These are phyloP conservation scores for Gibbula magus DNA, from an alignment of 2,888 invertebrate genomes.

Conservation along the genomic window DNA sequence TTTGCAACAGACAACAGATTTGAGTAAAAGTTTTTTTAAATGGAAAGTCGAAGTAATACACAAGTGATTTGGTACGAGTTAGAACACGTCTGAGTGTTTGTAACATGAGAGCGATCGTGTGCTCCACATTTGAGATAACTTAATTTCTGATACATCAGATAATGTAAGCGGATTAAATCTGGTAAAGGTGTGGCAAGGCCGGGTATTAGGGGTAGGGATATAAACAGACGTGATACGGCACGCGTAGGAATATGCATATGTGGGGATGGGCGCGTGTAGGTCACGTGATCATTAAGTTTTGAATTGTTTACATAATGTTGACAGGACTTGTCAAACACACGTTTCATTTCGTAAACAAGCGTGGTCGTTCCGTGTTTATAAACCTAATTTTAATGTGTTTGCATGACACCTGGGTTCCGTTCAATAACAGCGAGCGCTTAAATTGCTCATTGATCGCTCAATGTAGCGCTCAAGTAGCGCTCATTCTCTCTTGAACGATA, in stretches of 20 bases:
- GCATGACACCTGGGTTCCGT: too few species aligned
- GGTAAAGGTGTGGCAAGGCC: not conserved
- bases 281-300: slow-evolving; percentile 1
- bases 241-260: not conserved
- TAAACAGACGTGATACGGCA: not conserved
- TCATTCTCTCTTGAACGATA: too few species aligned
- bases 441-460: too few species aligned
- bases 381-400: too few species aligned
- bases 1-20: too few species aligned
- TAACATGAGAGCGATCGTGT: not conserved
- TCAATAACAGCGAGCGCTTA: too few species aligned
- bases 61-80: not conserved
- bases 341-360: too few species aligned
- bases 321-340: not conserved
- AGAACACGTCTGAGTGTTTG: not conserved
- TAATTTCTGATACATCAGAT: not conserved
- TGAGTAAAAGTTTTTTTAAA: too few species aligned
- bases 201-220: not conserved
- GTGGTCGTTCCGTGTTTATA: too few species aligned
- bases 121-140: not conserved
- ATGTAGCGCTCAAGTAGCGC: too few species aligned
- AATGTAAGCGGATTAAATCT: not conserved
- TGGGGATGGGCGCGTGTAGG: not conserved
- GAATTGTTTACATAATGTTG: not conserved
- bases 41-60: too few species aligned